Evolutionary conservation across 2,888 invertebrate genomes (phyloP).

Genomic region (Sepiola atlantica): DNA sequence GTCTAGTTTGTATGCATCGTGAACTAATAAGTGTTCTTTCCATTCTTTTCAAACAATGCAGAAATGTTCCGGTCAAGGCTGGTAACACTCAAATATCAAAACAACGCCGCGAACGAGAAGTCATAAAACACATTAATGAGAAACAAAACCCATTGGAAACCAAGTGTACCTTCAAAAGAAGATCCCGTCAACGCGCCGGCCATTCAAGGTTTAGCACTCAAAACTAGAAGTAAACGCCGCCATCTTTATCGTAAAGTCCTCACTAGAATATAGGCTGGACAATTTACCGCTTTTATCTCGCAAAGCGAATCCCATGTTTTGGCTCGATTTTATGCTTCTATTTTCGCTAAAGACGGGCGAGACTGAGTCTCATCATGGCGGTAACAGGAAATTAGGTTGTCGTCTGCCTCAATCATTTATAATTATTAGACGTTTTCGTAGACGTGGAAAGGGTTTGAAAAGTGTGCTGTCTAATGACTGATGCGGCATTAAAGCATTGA

Average conservation of each 20-base stretch:
- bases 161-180: neutral
- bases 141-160: neutral
- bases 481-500: neutral
- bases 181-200: neutral
- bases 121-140: neutral
- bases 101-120: neutral
- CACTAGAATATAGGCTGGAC: neutral
- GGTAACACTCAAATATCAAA: neutral
- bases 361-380: neutral
- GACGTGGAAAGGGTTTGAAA: neutral
- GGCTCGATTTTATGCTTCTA: neutral
- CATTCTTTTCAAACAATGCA: too few species aligned
- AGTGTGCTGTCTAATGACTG: neutral
- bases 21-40: too few species aligned
- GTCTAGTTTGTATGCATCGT: too few species aligned
- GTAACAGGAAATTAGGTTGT: constrained; percentile 10
- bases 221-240: neutral
- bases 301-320: neutral
- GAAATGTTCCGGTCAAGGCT: too few species aligned
- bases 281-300: constrained; percentile 6
- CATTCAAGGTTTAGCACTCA: neutral
- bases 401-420: constrained; percentile 32
- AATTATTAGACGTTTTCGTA: neutral
- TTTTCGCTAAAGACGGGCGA: neutral
- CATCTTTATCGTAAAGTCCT: constrained; percentile 4